phyloP scores from a whole-genome alignment of 2,113 vertebrate genomes.

The Etheostoma cragini region DNA sequence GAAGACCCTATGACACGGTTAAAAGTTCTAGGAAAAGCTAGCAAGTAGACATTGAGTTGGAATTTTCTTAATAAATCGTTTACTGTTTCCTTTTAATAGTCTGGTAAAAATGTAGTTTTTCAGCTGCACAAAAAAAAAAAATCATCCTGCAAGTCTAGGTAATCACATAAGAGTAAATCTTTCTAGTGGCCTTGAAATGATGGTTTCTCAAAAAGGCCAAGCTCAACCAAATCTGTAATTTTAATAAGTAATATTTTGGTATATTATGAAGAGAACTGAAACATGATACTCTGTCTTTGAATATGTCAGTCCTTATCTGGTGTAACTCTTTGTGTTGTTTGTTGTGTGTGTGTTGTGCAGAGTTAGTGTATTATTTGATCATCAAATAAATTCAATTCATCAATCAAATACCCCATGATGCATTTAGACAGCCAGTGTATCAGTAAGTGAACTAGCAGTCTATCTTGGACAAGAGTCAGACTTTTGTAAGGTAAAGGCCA shows the following conservation, averaged over 20 bases:
- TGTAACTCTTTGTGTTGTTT: not conserved
- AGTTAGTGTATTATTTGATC: not conserved
- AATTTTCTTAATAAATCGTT: not conserved
- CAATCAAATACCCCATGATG: not conserved
- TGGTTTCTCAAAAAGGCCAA: not conserved
- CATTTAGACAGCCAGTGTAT: conserved; percentile 29
- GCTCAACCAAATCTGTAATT: not conserved
- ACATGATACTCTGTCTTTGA: not conserved
- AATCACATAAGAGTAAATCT: not conserved
- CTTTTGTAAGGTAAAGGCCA: conserved; percentile 39
- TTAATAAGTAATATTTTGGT: not conserved
- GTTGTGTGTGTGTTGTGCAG: conserved; percentile 1
- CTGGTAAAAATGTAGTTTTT: not conserved
- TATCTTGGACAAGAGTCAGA: conserved; percentile 49
- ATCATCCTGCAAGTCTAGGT: not conserved
- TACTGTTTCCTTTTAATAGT: not conserved
- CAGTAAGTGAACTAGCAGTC: conserved; percentile 35
- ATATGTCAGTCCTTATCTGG: not conserved
- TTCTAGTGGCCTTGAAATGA: conserved; percentile 4
- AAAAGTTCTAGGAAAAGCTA: too few species aligned
- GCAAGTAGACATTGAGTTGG: too few species aligned
- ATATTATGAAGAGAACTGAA: not conserved
- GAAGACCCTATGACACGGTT: too few species aligned
- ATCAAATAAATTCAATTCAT: not conserved
- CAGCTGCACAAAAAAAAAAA: not conserved